A percentile compares a stretch with the other conserved stretches of the same genome.
Conservation (phyloP, 53 echinoderm and acorn worm species). For the Holothuria leucospilota region DNA sequence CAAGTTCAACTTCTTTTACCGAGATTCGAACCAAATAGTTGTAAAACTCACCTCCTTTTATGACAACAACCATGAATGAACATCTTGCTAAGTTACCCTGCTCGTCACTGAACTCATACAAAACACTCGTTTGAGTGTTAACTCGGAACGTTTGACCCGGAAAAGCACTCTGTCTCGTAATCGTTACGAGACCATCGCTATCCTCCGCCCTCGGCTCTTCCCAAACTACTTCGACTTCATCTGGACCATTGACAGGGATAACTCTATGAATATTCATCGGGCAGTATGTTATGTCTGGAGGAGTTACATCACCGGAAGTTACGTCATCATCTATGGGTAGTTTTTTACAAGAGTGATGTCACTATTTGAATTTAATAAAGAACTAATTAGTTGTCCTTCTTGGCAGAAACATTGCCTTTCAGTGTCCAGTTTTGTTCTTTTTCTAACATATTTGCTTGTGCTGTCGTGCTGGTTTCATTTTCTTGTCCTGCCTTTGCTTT, state of each 20-base stretch:
- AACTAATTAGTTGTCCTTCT: too few relatives aligned
- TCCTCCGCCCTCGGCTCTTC: background rate
- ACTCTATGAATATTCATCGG: background rate
- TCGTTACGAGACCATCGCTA: background rate
- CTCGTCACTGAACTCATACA: constrained; percentile 12
- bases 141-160: constrained; percentile 2
- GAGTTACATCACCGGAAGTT: background rate
- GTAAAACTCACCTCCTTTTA: background rate
- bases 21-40: too few relatives aligned
- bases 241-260: background rate
- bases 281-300: background rate
- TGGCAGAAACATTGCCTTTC: too few relatives aligned
- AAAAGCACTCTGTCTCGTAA: background rate
- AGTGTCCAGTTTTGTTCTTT: too few relatives aligned
- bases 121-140: constrained; percentile 9
- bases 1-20: too few relatives aligned
- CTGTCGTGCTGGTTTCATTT: too few relatives aligned
- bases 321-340: too few relatives aligned
- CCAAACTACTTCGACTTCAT: background rate
- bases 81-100: constrained; percentile 6
- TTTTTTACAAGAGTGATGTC: too few relatives aligned
- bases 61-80: constrained; percentile 2
- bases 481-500: too few relatives aligned
- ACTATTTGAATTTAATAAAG: too few relatives aligned
- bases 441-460: too few relatives aligned